Evolutionary conservation across 2,797 vertebrate species (phyloP).

Genomic region (Aplochiton taeniatus): DNA sequence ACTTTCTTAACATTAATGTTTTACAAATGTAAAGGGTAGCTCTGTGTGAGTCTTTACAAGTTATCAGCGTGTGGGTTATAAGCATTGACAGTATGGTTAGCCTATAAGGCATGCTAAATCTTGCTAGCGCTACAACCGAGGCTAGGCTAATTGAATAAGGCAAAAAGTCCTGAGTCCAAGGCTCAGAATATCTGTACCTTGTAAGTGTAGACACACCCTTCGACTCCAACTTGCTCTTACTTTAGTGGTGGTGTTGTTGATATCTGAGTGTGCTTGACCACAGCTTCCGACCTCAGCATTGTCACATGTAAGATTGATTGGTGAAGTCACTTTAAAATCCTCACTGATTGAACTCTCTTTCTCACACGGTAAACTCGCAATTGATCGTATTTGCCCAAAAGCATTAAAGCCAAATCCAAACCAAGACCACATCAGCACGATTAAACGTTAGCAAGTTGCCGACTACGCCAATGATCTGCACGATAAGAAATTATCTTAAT

Average conservation of each 20-base stretch:
- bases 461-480: no score
- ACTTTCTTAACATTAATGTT: no score
- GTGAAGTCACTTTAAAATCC: conserved; percentile 47
- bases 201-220: conserved; percentile 51
- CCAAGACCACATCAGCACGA: conserved; percentile 64
- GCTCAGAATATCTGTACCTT: conserved; percentile 23
- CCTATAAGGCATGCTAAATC: no score
- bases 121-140: no score
- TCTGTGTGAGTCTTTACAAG: no score
- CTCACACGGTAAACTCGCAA: background rate
- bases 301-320: conserved; percentile 34
- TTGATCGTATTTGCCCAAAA: conserved; percentile 73
- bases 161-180: background rate
- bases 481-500: no score
- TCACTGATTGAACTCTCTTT: background rate
- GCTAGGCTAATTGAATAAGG: background rate
- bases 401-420: conserved; percentile 85
- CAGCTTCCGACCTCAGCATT: conserved; percentile 2
- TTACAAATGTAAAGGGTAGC: no score
- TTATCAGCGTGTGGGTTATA: no score
- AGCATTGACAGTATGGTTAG: no score
- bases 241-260: background rate
- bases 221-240: conserved; percentile 74
- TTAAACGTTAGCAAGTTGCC: no score
- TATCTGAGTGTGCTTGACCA: background rate